Conservation (phyloP, 1,140 invertebrate genomes). For the Camponotus vicinus region DNA sequence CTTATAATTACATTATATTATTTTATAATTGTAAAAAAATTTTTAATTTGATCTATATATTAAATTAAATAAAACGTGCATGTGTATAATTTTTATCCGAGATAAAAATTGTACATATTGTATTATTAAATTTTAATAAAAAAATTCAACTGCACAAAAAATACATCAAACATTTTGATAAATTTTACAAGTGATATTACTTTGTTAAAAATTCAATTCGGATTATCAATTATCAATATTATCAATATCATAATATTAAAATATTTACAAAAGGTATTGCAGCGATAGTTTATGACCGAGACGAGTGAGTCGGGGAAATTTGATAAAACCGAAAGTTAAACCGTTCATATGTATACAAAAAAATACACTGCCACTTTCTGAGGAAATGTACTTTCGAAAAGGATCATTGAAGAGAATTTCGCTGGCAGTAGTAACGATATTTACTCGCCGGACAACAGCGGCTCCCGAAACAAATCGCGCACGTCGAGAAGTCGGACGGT, state of each 20-base stretch:
- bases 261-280: background rate
- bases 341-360: background rate
- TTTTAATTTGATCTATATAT: too few relatives aligned
- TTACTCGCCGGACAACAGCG: slow-evolving; percentile 22
- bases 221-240: background rate
- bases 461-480: slow-evolving; percentile 35
- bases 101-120: background rate
- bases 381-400: background rate
- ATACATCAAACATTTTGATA: background rate
- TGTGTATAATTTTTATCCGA: too few relatives aligned
- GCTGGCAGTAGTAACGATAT: slow-evolving; percentile 23
- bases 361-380: background rate
- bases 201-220: background rate
- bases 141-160: background rate
- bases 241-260: background rate
- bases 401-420: slow-evolving; percentile 27
- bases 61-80: too few relatives aligned
- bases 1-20: too few relatives aligned
- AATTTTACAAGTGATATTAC: background rate
- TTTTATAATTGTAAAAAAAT: too few relatives aligned
- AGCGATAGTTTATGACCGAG: background rate
- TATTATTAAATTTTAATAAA: background rate
- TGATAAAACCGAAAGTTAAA: too few relatives aligned
- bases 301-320: background rate
- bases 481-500: slow-evolving; percentile 31